Conservation (phyloP, 2,797 vertebrate species). For the Scleropages formosus region DNA sequence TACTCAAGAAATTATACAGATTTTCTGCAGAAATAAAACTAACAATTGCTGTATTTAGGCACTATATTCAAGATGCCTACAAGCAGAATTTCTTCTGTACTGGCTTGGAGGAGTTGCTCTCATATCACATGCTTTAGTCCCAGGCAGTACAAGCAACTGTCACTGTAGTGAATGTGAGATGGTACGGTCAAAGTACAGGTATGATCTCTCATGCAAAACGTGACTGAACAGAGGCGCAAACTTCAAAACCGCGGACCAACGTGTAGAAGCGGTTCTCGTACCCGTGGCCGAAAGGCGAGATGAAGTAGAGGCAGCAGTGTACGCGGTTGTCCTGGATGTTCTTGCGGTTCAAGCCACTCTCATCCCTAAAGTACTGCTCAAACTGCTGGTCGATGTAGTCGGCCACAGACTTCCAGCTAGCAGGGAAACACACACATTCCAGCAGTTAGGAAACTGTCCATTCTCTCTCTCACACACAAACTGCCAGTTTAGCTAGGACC, state of each 20-base stretch:
- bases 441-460: constrained; percentile 33
- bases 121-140: no score
- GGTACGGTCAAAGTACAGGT: no score
- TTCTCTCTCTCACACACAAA: constrained; percentile 22
- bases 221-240: neutral
- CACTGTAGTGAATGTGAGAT: no score
- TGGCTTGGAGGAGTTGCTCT: no score
- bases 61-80: no score
- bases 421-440: constrained; percentile 40
- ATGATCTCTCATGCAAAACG: neutral
- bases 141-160: no score
- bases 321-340: constrained; percentile 98
- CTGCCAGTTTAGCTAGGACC: no score
- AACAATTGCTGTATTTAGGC: no score
- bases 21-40: no score
- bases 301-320: constrained; percentile 97
- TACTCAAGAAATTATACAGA: no score
- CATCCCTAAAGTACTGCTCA: constrained; percentile 97
- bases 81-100: no score
- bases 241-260: neutral
- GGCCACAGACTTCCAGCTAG: constrained; percentile 91
- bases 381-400: constrained; percentile 99
- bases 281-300: constrained; percentile 94
- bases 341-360: constrained; percentile 95
- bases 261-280: constrained; percentile 51